Base-by-base conservation (phyloP, 2,797 vertebrate genomes). In the Spinus pinus region DNA sequence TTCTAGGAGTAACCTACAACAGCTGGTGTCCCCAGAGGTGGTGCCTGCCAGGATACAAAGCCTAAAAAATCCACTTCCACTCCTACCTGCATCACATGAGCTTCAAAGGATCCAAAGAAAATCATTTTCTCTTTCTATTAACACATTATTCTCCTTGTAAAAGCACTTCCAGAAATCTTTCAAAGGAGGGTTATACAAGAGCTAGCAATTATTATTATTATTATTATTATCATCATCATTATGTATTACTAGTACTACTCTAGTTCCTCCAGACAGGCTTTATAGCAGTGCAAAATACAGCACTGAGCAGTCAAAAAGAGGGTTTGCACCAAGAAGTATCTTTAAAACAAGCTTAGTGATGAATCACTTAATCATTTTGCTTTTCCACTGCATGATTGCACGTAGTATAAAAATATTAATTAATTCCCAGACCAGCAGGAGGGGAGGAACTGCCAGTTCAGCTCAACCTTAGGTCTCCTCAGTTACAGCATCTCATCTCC, bases 341-440 rank as follows among this genome's bases (percentile, higher is more conserved):
- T 62, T 81, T 88, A 72, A 93, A 93, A 84, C 25, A 53, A 78
- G 25, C 56, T 75, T 15, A n/a, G 35, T 49, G 58, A 58, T 86
- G 47, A 83, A 88, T 69, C 30, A 83, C 19, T 58, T 44, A 72
- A 60, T 67, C 0, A 1, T 90, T 95, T 86, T 79, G 60, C 56
- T 87, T 88, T 82, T 57, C 69, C 30, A 14, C 18, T 70, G 33
- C 79, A 70, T 7, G 31, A 64, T 4, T 84, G 54, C 56, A 86
- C 0, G 0, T 21, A 66, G 54, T 62, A 69, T 18, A 65, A 62
- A 84, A 81, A 69, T 42, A 90, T 58, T 58, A 88, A 90, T 93
- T 92, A 77, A 85, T 88, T 81, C 88, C 57, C 53, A 86, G 51
- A 70, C 30, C 81, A 93, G 83, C 81, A 89, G 67, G 56, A 88